Conservation (phyloP, 2,888 invertebrate genomes). For the Pristionchus fissidentatus region DNA sequence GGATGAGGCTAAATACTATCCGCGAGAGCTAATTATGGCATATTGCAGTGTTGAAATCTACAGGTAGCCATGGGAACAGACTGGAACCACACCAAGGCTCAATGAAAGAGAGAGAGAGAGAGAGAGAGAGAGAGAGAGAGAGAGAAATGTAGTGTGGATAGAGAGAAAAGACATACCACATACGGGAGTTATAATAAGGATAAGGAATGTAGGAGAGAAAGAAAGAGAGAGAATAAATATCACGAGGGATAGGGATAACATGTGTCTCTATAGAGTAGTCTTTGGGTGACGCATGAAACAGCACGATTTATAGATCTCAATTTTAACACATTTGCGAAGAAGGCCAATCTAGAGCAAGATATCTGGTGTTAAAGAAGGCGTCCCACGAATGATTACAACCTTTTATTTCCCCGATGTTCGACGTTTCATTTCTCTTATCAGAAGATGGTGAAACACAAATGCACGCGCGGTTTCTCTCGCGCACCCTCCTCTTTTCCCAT, state of each 20-base stretch:
- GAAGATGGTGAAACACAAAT: too few relatives aligned
- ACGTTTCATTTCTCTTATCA: too few relatives aligned
- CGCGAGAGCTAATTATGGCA: too few relatives aligned
- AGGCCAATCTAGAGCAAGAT: too few relatives aligned
- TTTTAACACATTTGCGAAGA: not conserved
- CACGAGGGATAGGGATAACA: not conserved
- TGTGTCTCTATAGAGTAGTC: not conserved
- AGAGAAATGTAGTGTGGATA: not conserved
- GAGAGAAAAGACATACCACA: slow-evolving; percentile 7
- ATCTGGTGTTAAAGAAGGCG: too few relatives aligned
- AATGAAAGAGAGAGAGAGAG: not conserved
- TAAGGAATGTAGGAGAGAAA: slow-evolving; percentile 1
- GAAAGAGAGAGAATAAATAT: not conserved
- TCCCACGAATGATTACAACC: too few relatives aligned
- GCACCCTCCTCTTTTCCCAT: too few relatives aligned
- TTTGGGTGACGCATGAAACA: not conserved
- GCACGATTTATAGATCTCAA: not conserved
- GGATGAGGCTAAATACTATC: too few relatives aligned
- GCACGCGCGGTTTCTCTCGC: too few relatives aligned
- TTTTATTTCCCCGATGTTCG: too few relatives aligned
- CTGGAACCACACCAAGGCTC: not conserved
- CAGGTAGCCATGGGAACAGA: not conserved
- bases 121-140: slow-evolving; percentile 13
- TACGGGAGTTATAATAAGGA: slow-evolving; percentile 28
- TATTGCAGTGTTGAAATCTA: too few relatives aligned